These are phyloP conservation scores for Lasius fuliginosus DNA, from an alignment of 2,888 invertebrate species.

Conservation along the genomic window DNA sequence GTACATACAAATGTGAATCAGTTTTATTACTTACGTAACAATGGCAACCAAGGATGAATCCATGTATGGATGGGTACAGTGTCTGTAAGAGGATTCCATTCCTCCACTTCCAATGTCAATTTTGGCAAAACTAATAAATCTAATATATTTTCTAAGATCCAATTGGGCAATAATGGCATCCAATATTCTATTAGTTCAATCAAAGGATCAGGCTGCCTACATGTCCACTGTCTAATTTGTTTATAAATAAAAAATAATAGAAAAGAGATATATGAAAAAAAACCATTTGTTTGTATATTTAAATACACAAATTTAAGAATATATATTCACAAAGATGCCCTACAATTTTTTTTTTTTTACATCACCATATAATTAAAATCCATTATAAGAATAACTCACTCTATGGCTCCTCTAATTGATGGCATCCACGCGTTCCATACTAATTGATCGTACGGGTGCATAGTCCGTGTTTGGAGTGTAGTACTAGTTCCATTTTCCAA, in stretches of 20 bases:
- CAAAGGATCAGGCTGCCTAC: constrained; percentile 92
- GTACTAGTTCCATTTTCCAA: constrained; percentile 85
- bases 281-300: background rate
- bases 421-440: constrained; percentile 97
- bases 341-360: background rate
- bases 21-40: constrained; percentile 89
- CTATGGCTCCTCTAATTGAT: constrained; percentile 91
- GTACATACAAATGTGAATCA: background rate
- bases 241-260: constrained; percentile 18
- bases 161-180: constrained; percentile 92
- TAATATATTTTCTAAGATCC: constrained; percentile 94
- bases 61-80: constrained; percentile 98
- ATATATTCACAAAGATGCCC: background rate
- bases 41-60: constrained; percentile 98
- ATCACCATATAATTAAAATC: background rate
- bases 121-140: constrained; percentile 94
- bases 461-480: constrained; percentile 85
- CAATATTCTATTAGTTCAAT: constrained; percentile 93
- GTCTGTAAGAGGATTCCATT: constrained; percentile 98
- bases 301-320: background rate
- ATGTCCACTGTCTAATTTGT: constrained; percentile 91
- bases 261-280: constrained; percentile 68
- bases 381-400: constrained; percentile 86
- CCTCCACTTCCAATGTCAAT: constrained; percentile 91
- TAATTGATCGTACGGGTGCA: constrained; percentile 93